Evolutionary conservation across 2,888 invertebrate genomes (phyloP).

Genomic region (Erpobdella octoculata): DNA sequence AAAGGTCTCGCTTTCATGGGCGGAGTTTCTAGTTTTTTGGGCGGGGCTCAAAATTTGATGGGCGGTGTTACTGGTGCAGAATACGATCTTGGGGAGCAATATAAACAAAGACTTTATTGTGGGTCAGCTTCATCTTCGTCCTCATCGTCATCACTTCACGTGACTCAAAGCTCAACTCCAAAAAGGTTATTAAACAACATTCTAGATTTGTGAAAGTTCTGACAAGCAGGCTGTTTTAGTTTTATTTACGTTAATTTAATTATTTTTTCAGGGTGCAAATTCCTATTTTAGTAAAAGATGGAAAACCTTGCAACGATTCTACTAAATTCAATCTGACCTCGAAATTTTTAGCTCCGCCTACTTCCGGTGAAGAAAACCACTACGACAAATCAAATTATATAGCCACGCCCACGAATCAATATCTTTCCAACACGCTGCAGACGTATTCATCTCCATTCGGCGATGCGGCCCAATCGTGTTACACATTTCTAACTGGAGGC

Average conservation of each 20-base stretch:
- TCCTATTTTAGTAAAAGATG: conserved; percentile 25
- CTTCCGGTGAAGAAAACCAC: neutral
- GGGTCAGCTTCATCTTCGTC: neutral
- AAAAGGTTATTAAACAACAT: too few relatives aligned
- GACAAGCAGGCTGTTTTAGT: neutral
- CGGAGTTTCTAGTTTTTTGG: neutral
- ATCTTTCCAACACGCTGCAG: neutral
- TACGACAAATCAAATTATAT: conserved; percentile 7
- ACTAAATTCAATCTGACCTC: neutral
- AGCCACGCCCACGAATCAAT: conserved; percentile 3
- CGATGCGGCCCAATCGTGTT: neutral
- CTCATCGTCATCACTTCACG: neutral
- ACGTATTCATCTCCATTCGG: neutral
- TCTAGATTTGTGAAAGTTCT: too few relatives aligned
- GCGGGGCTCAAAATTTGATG: neutral
- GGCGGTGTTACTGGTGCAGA: neutral
- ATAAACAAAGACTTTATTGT: neutral
- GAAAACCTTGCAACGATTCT: neutral
- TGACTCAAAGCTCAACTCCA: neutral
- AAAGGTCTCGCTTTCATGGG: neutral
- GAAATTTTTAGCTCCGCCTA: neutral
- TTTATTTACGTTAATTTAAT: neutral
- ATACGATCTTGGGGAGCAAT: neutral
- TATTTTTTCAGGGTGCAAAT: conserved; percentile 11
- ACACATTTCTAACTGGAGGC: neutral